Conservation (phyloP, 37 sponge, comb jelly and placozoan genomes). For the Amphimedon queenslandica region DNA sequence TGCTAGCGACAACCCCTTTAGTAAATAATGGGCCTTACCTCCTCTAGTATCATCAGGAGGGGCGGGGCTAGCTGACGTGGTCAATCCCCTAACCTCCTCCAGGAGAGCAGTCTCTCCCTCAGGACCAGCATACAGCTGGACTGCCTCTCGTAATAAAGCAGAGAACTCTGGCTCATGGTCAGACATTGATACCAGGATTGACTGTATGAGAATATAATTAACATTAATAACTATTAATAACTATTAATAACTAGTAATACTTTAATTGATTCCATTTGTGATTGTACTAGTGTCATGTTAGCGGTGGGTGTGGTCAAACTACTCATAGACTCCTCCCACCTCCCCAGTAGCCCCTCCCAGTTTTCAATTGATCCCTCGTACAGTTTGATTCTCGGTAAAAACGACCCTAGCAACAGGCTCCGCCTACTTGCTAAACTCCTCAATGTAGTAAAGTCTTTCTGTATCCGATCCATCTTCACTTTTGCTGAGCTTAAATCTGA, state of each 20-base stretch:
- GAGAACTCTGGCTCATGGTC: constrained; percentile 53
- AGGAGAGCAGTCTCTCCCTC: not conserved
- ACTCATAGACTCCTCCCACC: constrained; percentile 35
- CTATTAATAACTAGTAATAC: not conserved
- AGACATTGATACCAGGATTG: constrained; percentile 13
- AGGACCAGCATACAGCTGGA: constrained; percentile 14
- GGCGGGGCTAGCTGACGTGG: not conserved
- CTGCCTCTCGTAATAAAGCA: constrained; percentile 32
- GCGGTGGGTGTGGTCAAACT: constrained; percentile 12
- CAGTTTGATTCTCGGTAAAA: constrained; percentile 32
- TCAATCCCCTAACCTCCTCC: not conserved
- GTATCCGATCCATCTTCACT: constrained; percentile 16
- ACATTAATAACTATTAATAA: not conserved
- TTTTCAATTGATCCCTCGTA: constrained; percentile 42
- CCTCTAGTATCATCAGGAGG: not conserved
- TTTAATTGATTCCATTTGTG: constrained; percentile 19
- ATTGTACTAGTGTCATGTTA: constrained; percentile 12
- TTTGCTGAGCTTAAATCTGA: not conserved
- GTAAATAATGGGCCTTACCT: too few relatives aligned
- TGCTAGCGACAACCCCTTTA: too few relatives aligned
- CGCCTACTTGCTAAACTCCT: constrained; percentile 13
- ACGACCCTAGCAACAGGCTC: constrained; percentile 4
- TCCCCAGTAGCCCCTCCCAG: constrained; percentile 19
- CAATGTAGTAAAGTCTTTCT: constrained; percentile 10
- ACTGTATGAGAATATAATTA: constrained; percentile 12